A percentile compares a stretch with the other conserved stretches of the same genome.
These are phyloP conservation scores for Dendrocincla fuliginosa DNA, from an alignment of 2,797 vertebrate species.

Conservation along the genomic window DNA sequence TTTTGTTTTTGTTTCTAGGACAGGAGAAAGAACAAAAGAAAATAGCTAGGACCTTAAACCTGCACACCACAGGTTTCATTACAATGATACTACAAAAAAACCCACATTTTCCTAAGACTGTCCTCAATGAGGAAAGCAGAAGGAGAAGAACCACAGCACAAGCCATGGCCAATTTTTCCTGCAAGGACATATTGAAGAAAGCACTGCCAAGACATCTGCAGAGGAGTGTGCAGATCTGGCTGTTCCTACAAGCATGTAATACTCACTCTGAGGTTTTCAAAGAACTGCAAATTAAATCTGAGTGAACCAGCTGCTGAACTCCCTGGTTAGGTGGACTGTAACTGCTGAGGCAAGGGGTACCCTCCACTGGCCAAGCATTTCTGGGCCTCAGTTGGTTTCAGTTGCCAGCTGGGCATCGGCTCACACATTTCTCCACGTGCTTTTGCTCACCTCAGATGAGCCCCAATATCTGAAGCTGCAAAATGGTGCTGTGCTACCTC, in stretches of 20 bases:
- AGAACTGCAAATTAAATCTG: slow-evolving; percentile 22
- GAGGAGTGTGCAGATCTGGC: not conserved
- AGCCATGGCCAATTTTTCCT: not conserved
- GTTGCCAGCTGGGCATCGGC: not conserved
- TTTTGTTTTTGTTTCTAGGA: not conserved
- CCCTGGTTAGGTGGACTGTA: not conserved
- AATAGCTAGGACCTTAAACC: not conserved
- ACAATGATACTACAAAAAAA: not conserved
- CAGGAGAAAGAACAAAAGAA: not conserved
- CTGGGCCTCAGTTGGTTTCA: not conserved
- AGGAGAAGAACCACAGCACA: not conserved
- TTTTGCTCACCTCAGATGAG: not conserved
- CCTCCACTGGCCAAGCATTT: not conserved
- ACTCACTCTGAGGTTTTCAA: not conserved
- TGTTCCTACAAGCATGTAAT: not conserved
- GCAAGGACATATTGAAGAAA: not conserved
- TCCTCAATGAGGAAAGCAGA: not conserved
- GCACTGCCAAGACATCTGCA: slow-evolving; percentile 19
- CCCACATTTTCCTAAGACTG: not conserved
- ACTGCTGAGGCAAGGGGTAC: not conserved
- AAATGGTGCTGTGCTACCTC: not conserved
- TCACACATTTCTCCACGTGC: not conserved
- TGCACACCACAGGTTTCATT: not conserved
- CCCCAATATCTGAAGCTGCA: not conserved
- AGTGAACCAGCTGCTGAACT: not conserved